Evolutionary conservation across 1,140 invertebrate species (phyloP), one percentile per base, ranked within the genome.

Genomic region (Ostrea edulis): DNA sequence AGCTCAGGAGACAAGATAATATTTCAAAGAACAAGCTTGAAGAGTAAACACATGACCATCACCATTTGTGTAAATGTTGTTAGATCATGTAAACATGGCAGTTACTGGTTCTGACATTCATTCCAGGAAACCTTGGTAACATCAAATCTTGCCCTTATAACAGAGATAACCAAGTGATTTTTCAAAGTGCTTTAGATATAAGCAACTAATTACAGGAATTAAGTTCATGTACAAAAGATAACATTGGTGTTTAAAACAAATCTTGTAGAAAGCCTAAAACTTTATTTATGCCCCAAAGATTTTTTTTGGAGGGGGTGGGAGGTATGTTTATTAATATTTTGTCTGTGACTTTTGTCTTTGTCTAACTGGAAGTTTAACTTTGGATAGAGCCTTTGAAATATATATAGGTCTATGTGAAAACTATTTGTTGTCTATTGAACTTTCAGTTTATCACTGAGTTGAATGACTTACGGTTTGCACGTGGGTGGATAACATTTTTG

Each of bases 51-150:
- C n/a, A n/a, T n/a, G 25, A 25, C 65, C 29, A 77, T 77, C 68
- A 35, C 25, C 68, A 77, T 77, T 77, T 77, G 68, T 29, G 22
- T 29, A 77, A 77, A 35, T 77, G 68, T 77, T 35, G 68, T 77
- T 77, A 77, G 22, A 77, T 77, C 68, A 77, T 77, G 68, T 77
- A 77, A 77, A 77, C 68, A 77, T 14, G 11, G 9, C 17, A 25
- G 11, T 77, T 9, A 77, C 14, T 77, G 68, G 68, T 77, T 8
- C 9, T 14, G 68, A 77, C 9, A 35, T 29, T 12, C 68, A 77
- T 77, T 77, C 68, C 68, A 14, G 29, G 68, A 77, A 77, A 77
- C 68, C 68, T 77, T 77, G 68, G 68, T 25, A 77, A 77, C 68
- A 35, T 25, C 11, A 35, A 77, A 77, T 77, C 29, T 25, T 77